phyloP scores from a whole-genome alignment of 2,113 vertebrate genomes.

The Anoplopoma fimbria region DNA sequence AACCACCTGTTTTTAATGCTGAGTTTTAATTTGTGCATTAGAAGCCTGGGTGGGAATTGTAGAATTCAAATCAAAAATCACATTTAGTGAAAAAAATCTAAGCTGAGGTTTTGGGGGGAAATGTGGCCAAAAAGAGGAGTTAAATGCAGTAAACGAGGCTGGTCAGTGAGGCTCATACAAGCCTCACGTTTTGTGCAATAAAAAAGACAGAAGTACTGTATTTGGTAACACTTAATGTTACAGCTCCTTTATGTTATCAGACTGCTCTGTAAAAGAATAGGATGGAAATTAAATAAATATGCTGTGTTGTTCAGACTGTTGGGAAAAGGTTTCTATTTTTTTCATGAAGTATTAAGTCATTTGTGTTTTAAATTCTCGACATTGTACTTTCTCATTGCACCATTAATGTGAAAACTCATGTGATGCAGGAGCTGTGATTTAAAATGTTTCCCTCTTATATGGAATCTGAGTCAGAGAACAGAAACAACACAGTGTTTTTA shows the following conservation, averaged over 20 bases:
- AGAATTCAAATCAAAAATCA: not conserved
- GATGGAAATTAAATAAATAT: conserved; percentile 13
- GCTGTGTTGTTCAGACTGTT: conserved; percentile 41
- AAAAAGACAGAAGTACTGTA: conserved; percentile 51
- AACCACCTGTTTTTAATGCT: conserved; percentile 3
- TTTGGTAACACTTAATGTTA: conserved; percentile 35
- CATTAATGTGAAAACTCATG: conserved; percentile 20
- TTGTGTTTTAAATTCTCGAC: conserved; percentile 29
- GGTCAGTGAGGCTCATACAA: conserved; percentile 45
- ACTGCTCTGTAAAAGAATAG: conserved; percentile 8
- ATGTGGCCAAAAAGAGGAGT: conserved; percentile 2
- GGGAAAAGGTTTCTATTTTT: not conserved
- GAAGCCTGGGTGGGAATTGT: not conserved
- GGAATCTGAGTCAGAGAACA: conserved; percentile 35
- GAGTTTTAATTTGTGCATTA: conserved; percentile 6
- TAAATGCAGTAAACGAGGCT: conserved; percentile 52
- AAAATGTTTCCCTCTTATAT: conserved; percentile 30
- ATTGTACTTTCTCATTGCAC: conserved; percentile 1
- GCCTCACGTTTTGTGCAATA: conserved; percentile 77
- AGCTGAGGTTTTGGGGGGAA: not conserved
- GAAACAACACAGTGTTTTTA: conserved; percentile 41
- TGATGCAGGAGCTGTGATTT: conserved; percentile 34
- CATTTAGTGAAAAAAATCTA: not conserved
- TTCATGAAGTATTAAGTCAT: not conserved
- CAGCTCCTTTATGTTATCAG: conserved; percentile 36